phyloP scores from a whole-genome alignment of 2,797 vertebrate species.

The Enteromius unitaeniatus region DNA sequence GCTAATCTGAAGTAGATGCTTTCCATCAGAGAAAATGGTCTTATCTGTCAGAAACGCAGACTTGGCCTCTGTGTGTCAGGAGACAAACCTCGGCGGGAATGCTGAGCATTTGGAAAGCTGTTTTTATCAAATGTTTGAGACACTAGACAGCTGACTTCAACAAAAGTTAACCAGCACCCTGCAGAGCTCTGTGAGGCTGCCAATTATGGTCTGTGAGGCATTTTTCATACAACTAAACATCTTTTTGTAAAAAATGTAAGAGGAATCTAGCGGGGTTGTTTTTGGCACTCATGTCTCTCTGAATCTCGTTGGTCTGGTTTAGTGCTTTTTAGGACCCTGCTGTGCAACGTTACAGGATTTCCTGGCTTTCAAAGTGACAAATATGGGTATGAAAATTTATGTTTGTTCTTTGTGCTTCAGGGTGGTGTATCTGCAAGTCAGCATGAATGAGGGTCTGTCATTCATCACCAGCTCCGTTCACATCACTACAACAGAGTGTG shows the following conservation, averaged over 20 bases:
- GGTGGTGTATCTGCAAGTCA: conserved; percentile 90
- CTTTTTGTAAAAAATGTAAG: background rate
- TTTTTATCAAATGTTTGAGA: conserved; percentile 43
- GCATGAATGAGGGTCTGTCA: conserved; percentile 91
- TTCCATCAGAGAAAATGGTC: background rate
- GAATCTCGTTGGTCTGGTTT: background rate
- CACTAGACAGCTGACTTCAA: conserved; percentile 47
- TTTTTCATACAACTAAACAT: conserved; percentile 1
- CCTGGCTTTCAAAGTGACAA: conserved; percentile 1
- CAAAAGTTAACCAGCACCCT: conserved; percentile 44
- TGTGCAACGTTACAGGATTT: background rate
- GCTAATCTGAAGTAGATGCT: conserved; percentile 2
- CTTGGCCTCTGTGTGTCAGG: background rate
- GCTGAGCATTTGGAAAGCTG: conserved; percentile 17
- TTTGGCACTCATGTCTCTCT: conserved; percentile 3
- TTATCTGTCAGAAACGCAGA: conserved; percentile 28
- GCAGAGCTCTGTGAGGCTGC: conserved; percentile 5
- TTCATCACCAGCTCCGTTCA: conserved; percentile 90
- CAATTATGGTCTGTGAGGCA: conserved; percentile 31
- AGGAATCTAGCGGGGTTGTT: conserved; percentile 13
- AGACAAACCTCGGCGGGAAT: conserved; percentile 22
- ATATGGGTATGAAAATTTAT: background rate
- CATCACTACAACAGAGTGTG: conserved; percentile 90
- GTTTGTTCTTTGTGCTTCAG: conserved; percentile 72
- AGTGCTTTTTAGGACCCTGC: background rate